Evolutionary conservation across 2,797 vertebrate genomes (phyloP).

Genomic region (Tachyglossus aculeatus): DNA sequence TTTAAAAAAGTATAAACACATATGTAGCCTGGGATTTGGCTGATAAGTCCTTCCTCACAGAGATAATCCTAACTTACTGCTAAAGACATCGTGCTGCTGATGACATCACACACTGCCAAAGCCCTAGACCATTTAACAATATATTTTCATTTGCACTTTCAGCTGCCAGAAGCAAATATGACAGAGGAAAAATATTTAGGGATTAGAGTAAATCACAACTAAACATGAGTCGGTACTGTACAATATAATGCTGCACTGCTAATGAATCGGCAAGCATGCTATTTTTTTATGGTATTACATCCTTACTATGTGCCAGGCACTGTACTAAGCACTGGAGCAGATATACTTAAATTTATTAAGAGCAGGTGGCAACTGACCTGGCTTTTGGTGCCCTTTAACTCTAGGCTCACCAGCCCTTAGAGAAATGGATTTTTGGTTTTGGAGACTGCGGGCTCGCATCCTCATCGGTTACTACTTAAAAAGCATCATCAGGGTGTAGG

Average conservation of each 20-base stretch:
- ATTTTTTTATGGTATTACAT: no score
- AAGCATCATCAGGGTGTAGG: not conserved
- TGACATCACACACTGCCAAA: constrained; percentile 29
- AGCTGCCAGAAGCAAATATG: no score
- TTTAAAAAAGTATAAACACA: constrained; percentile 33
- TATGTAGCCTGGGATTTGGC: constrained; percentile 30
- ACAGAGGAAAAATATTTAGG: no score
- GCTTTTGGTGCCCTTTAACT: not conserved
- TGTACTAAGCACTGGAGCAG: no score
- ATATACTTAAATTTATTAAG: no score
- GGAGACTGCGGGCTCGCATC: not conserved
- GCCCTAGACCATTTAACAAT: constrained; percentile 49
- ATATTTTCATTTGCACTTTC: no score
- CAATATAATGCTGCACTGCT: no score
- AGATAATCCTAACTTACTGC: constrained; percentile 46
- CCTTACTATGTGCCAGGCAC: no score
- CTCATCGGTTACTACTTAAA: not conserved
- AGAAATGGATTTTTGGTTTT: not conserved
- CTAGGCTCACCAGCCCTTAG: not conserved
- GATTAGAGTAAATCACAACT: no score
- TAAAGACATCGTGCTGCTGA: constrained; percentile 44
- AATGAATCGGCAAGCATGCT: no score
- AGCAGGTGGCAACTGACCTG: no score
- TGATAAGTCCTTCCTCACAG: constrained; percentile 6
- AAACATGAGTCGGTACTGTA: no score